Base-by-base conservation (phyloP, 2,888 invertebrate species). In the Sarcophaga subvicina region DNA sequence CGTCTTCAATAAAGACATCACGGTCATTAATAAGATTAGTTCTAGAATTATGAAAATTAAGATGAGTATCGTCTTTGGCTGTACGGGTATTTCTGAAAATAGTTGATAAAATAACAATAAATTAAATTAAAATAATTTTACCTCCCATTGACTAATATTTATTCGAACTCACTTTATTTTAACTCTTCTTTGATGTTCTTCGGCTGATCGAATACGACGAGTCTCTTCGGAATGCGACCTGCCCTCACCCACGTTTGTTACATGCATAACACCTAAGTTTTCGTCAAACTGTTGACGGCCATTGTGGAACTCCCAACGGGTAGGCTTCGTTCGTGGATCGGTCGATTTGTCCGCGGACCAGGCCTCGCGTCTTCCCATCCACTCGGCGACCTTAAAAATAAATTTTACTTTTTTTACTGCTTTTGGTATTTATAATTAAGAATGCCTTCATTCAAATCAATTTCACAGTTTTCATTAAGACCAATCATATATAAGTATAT, bases 281-380 rank as follows among this genome's bases (percentile, higher is more conserved):
- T 91, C 91, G 93, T 93, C 92, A 91, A 91, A 90, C 91, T 91
- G 90, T 91, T 93, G 91, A 90, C 96, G 94, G 89, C 96, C 95
- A 93, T 96, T 96, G 90, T 90, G 91, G 92, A 96, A 96, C 91
- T 96, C 96, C 96, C 96, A 96, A 90, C 96, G 95, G 79, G 95
- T 95, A 89, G 96, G 95, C 91, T 95, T 95, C 90, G 95, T 95
- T 93, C 95, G 94, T 92, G 95, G 94, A 94, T 95, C 95, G 91
- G 92, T 89, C 90, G 93, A 92, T 91, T 95, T 95, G 93, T 97
- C 97, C 63, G 97, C 97, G 91, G 97, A 97, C 97, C 97, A 98
- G 49, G 97, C 97, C 94, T 97, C 97, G 91, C 96, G 95, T 92
- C 96, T 94, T 91, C 96, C 95, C 91, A 94, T 94, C 96, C 96